These are phyloP conservation scores for Blomia tropicalis DNA, from an alignment of 2,888 invertebrate genomes.

Conservation along the genomic window DNA sequence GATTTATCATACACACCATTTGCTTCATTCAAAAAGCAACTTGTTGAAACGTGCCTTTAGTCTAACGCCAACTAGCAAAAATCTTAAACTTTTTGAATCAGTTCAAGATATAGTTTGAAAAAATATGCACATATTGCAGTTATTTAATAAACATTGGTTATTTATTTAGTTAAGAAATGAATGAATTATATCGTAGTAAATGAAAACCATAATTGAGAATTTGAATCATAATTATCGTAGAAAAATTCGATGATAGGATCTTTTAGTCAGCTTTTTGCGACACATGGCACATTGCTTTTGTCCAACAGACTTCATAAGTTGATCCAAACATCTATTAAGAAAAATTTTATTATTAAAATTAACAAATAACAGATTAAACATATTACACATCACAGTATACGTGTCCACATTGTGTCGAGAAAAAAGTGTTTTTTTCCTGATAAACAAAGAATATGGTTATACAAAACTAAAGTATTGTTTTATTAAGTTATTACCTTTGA, in stretches of 20 bases:
- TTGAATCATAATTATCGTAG: too few relatives aligned
- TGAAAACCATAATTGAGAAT: too few relatives aligned
- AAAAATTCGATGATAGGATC: not conserved
- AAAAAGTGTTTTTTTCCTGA: not conserved
- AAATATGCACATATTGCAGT: too few relatives aligned
- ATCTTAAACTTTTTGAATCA: too few relatives aligned
- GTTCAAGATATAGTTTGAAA: too few relatives aligned
- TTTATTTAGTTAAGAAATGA: not conserved
- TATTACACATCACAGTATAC: not conserved
- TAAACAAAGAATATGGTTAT: not conserved
- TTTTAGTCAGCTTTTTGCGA: constrained; percentile 12
- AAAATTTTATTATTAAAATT: not conserved
- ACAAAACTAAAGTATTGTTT: too few relatives aligned
- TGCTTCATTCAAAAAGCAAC: too few relatives aligned
- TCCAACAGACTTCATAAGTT: not conserved
- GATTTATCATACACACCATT: too few relatives aligned
- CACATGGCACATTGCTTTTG: not conserved
- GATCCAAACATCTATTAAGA: not conserved
- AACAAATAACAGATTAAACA: not conserved
- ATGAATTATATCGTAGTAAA: not conserved
- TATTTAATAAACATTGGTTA: too few relatives aligned
- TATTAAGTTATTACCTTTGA: too few relatives aligned
- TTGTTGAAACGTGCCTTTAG: too few relatives aligned
- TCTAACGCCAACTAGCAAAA: too few relatives aligned
- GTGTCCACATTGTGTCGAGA: not conserved